Base-by-base conservation (phyloP, 1,140 invertebrate species). In the Periplaneta americana region DNA sequence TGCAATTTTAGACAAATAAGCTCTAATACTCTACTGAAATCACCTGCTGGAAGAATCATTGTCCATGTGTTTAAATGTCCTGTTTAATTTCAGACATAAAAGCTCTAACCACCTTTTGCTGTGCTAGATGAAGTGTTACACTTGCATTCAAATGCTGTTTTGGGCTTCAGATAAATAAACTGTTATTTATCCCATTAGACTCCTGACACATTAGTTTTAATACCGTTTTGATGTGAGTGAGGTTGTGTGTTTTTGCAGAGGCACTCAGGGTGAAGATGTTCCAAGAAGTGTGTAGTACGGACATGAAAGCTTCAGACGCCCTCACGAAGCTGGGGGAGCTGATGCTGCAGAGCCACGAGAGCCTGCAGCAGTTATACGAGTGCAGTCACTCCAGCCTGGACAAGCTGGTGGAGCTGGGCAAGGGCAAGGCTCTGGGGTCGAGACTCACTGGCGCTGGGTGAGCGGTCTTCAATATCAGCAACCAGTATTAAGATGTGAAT, bases 381-480 rank as follows among this genome's bases (percentile, higher is more conserved):
- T 99, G 98, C 88, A 98, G 97, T 79, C 97, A 98, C 90, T 91
- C 93, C 1, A 92, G 95, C 84, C 90, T 99, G 80, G 97, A 99
- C 88, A 88, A 89, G 78, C 89, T 99, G 8, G 96, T 99, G 36
- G 88, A 94, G 34, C 87, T 95, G 75, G 96, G 96, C n/a, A 87
- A 92, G 76, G 90, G 92, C 80, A 93, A 95, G 39, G 92, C 94
- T 10, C 89, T 96, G 32, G 96, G 98, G 37, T 95, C 96, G 13
- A 91, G 98, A 82, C 89, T 99, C 37, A 99, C 98, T 10, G 98
- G 98, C 79, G 97, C 97, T 28, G 97, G 97, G 91, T 95, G 89
- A 90, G 87, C 85, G n/a, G 11, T 9, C 3, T 2, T 57, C 11
- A 57, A 15, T 15, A 57, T 57, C 22, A 13, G 39, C 13, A 22